Percentiles rank a stretch among this genome's conserved stretches.
Evolutionary conservation across 1,140 invertebrate species (phyloP).

Genomic region (Latrodectus geometricus): DNA sequence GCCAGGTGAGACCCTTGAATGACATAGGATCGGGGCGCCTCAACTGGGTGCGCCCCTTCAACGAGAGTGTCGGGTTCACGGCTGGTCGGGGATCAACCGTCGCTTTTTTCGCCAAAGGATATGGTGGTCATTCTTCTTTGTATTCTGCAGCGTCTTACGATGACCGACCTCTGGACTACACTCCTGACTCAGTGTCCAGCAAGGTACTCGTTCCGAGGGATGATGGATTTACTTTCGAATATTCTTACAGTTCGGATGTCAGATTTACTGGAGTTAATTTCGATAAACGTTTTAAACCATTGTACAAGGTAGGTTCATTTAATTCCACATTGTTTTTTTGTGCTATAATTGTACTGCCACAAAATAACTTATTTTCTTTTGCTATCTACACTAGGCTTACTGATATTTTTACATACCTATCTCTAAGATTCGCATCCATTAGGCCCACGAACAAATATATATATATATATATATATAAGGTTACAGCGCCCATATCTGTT

Average conservation of each 20-base stretch:
- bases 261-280: constrained; percentile 37
- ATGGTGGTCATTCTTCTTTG: not conserved
- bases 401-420: too few relatives aligned
- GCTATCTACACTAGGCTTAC: too few relatives aligned
- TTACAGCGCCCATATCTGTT: too few relatives aligned
- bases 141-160: constrained; percentile 62
- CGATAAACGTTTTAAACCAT: constrained; percentile 4
- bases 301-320: constrained; percentile 30
- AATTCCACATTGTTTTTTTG: not conserved
- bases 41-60: constrained; percentile 26
- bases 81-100: constrained; percentile 12
- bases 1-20: constrained; percentile 1
- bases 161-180: constrained; percentile 37
- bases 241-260: constrained; percentile 1
- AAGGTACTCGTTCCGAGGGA: not conserved
- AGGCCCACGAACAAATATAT: too few relatives aligned
- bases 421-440: too few relatives aligned
- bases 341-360: not conserved
- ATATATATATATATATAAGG: too few relatives aligned
- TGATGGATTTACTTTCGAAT: constrained; percentile 23
- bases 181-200: constrained; percentile 58
- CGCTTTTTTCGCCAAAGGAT: constrained; percentile 53
- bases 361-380: too few relatives aligned
- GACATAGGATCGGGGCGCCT: not conserved
- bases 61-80: constrained; percentile 43